These are phyloP conservation scores for Actinia tenebrosa DNA, from an alignment of 64 coral and sea anemone species.

Conservation along the genomic window DNA sequence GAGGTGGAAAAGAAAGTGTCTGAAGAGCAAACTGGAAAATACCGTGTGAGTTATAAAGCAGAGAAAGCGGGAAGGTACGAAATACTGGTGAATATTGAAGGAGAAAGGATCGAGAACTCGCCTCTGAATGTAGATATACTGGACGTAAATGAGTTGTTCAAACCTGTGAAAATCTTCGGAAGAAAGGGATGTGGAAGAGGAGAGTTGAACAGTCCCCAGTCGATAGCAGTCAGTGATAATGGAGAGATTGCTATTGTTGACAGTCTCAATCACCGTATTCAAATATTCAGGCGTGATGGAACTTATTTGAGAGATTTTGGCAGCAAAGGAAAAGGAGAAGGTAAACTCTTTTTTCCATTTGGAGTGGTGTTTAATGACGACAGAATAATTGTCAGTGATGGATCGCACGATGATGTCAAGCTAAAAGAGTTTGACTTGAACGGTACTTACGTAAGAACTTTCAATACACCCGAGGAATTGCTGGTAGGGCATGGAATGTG, in stretches of 20 bases:
- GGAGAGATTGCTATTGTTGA: conserved; percentile 72
- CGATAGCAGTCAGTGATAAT: conserved; percentile 39
- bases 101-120: neutral
- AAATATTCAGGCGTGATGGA: conserved; percentile 63
- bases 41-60: too few species aligned
- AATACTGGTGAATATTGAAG: neutral
- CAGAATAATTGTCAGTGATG: conserved; percentile 43
- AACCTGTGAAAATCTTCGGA: neutral
- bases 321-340: conserved; percentile 46
- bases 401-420: conserved; percentile 29
- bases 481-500: neutral
- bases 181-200: conserved; percentile 42
- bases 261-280: conserved; percentile 67
- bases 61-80: too few species aligned
- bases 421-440: conserved; percentile 39
- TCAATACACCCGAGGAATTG: neutral
- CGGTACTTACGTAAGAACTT: conserved; percentile 11
- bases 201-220: conserved; percentile 65
- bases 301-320: conserved; percentile 21
- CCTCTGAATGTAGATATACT: neutral
- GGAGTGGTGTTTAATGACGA: conserved; percentile 45
- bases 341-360: conserved; percentile 54
- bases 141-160: neutral
- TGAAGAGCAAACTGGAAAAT: too few species aligned
- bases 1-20: too few species aligned